Evolutionary conservation across 2,888 invertebrate species (phyloP), one percentile per base, ranked within the genome.

Genomic region (Embidobia sp.): DNA sequence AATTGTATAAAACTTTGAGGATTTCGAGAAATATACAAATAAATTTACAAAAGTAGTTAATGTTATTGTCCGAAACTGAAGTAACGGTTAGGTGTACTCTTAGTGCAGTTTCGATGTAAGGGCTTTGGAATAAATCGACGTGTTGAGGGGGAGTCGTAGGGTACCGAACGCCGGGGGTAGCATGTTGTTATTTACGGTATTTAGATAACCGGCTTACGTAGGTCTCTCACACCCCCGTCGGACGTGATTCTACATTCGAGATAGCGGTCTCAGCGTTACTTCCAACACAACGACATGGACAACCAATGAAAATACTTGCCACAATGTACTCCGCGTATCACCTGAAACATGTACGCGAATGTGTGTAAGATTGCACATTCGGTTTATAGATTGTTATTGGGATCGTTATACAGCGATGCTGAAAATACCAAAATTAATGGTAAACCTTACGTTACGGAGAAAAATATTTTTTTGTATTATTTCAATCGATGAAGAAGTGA

Each of bases 181-280:
- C 72, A 80, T 84, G 83, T 84, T 83, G 86, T 89, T 89, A 89
- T 88, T 89, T 89, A 89, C 88, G 88, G 88, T 87, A 88, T 88
- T 89, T 88, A 89, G 89, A 89, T 89, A 89, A 89, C 88, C 87
- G 88, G 88, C 88, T 89, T 88, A 89, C 86, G 85, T 84, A 82
- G 83, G 81, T 83, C 81, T 80, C 86, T 85, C 85, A 82, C 85
- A 82, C 87, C 85, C 81, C 83, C 82, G 82, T 85, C 84, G 82
- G 81, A 81, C 79, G 79, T 84, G 88, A 88, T 88, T 87, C 85
- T 86, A 83, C 84, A 83, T 80, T 82, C 79, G 83, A 88, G 88
- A 88, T 88, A 88, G 81, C 84, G 81, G 79, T 80, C 78, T 83
- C 77, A 73, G 79, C 83, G 81, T 79, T 78, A 51, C 73, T 76